Conservation (phyloP, 2,113 vertebrate genomes). For the Galemys pyrenaicus region DNA sequence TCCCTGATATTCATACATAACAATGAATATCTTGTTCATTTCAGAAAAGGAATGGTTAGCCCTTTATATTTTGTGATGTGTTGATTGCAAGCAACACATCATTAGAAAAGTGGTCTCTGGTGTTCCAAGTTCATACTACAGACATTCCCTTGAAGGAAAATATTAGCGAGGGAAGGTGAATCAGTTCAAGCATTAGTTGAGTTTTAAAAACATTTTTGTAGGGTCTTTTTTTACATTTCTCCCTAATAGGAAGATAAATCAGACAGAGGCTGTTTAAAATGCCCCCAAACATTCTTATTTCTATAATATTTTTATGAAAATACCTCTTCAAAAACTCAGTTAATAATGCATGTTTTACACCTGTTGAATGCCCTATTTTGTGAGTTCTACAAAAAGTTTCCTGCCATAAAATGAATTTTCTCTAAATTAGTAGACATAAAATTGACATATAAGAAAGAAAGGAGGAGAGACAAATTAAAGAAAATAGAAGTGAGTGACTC, state of each 20-base stretch:
- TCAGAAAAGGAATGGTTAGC: not conserved
- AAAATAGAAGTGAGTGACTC: not conserved
- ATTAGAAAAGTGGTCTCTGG: not conserved
- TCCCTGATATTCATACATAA: not conserved
- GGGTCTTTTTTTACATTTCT: not conserved
- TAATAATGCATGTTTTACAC: not conserved
- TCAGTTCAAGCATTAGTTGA: slow-evolving; percentile 20
- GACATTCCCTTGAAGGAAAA: not conserved
- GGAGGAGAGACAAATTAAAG: slow-evolving; percentile 2
- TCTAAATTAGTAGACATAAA: not conserved
- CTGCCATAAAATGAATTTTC: not conserved
- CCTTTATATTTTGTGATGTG: not conserved
- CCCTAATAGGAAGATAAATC: not conserved
- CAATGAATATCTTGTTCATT: slow-evolving; percentile 15
- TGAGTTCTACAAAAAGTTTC: not conserved
- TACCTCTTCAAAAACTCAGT: slow-evolving; percentile 31
- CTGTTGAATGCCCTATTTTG: not conserved
- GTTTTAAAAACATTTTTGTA: not conserved
- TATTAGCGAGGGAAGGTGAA: slow-evolving; percentile 6
- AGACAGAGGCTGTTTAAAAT: slow-evolving; percentile 13
- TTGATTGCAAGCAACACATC: not conserved
- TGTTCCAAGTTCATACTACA: not conserved
- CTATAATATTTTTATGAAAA: not conserved
- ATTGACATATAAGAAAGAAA: not conserved
- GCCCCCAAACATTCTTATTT: slow-evolving; percentile 2